Base-by-base conservation (phyloP, 2,888 invertebrate species). In the Xanthostigma xanthostigma region DNA sequence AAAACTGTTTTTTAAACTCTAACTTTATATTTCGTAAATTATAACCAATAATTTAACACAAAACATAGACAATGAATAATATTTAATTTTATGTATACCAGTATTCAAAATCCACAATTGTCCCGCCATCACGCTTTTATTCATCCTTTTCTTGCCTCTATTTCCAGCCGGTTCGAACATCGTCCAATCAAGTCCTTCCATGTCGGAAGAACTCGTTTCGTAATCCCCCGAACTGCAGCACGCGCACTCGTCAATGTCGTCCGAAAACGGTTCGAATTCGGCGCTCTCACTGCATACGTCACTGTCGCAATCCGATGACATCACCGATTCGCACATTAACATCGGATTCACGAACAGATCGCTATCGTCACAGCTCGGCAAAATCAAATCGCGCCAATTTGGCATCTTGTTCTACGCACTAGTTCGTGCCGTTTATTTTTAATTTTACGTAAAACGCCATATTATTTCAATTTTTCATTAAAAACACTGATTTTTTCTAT, bases 181-280 rank as follows among this genome's bases (percentile, higher is more conserved):
- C 53, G 78, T 71, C 60, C 80, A 68, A 66, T 80, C 80, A 56
- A 80, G 68, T 53, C 79, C 79, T 55, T 79, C 79, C 75, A 80
- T 76, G 64, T 80, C 79, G 62, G 56, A 56, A 35, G 56, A 46
- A 40, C 46, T 46, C n/a, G 46, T 44, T 10, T 45, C 49, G 9
- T 45, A 45, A 27, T 51, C 49, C 27, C 47, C 46, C 8, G 14
- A 14, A 13, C 58, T 37, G 49, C 51, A 47, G 59, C 57, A 59
- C 45, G 54, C 48, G 34, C 49, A 53, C 35, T 53, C 53, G 17
- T 51, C 54, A 42, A 56, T 55, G 37, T 57, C 58, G 49, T 74
- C 74, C 54, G 72, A 73, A 59, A 75, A 75, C 55, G 74, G 72
- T 56, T 75, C 74, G 55, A 73, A 67, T 57, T 74, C 74, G 53